Evolutionary conservation across 2,888 invertebrate genomes (phyloP).

Genomic region (Cetonia aurata): DNA sequence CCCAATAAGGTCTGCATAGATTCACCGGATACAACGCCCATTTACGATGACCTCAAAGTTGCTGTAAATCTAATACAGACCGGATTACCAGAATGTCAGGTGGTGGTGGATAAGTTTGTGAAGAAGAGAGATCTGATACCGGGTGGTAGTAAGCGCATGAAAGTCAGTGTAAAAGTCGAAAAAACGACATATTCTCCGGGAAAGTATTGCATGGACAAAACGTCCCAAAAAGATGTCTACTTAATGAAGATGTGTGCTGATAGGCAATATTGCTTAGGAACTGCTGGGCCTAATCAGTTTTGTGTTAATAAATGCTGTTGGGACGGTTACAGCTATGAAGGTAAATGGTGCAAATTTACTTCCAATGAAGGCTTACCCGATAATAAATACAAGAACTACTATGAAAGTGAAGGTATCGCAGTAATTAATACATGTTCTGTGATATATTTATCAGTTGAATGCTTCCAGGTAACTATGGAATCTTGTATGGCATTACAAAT

Average conservation of each 20-base stretch:
- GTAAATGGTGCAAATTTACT: neutral
- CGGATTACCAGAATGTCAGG: conserved; percentile 24
- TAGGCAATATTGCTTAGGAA: neutral
- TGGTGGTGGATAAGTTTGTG: conserved; percentile 20
- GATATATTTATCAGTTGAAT: neutral
- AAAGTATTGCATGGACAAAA: conserved; percentile 22
- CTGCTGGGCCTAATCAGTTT: neutral
- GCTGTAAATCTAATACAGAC: neutral
- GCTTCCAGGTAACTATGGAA: conserved; percentile 14
- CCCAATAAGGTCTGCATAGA: conserved; percentile 6
- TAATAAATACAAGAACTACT: conserved; percentile 6
- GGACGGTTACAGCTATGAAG: conserved; percentile 27
- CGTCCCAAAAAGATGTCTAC: neutral
- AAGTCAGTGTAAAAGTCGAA: neutral
- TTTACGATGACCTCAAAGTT: conserved; percentile 17
- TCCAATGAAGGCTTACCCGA: neutral
- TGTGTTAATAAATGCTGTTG: conserved; percentile 34
- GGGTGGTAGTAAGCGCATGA: neutral
- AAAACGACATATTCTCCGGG: neutral
- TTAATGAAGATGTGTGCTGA: conserved; percentile 15
- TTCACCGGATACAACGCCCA: neutral
- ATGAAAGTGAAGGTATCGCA: conserved; percentile 18
- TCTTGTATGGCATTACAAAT: conserved; percentile 3
- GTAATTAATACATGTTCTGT: neutral
- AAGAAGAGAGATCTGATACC: neutral